Evolutionary conservation across 2,113 vertebrate genomes (phyloP).

Genomic region (Chaetodon trifascialis): DNA sequence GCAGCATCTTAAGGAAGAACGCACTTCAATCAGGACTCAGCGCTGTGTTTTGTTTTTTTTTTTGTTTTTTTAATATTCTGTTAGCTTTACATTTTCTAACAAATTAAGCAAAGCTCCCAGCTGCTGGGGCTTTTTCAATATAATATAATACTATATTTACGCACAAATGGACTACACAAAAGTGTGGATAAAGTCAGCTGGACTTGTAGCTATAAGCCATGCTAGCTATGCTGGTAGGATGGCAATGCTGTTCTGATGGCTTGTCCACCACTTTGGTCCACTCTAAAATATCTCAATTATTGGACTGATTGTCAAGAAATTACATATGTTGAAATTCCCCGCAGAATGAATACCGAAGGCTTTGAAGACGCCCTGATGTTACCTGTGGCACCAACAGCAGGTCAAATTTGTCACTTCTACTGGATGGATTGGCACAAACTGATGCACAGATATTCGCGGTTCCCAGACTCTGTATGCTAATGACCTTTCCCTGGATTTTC

Average conservation of each 20-base stretch:
- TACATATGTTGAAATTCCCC: neutral
- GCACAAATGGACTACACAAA: neutral
- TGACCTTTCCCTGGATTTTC: neutral
- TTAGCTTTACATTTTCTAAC: neutral
- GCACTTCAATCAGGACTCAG: neutral
- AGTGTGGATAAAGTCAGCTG: neutral
- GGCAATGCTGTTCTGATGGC: neutral
- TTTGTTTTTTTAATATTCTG: neutral
- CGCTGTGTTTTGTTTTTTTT: too few relatives aligned
- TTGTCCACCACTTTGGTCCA: neutral
- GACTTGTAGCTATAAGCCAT: neutral
- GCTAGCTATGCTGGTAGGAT: too few relatives aligned
- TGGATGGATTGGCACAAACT: neutral
- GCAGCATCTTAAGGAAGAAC: constrained; percentile 4
- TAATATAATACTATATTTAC: neutral
- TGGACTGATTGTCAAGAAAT: neutral
- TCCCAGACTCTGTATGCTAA: neutral
- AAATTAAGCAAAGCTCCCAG: neutral
- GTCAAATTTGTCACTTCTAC: neutral
- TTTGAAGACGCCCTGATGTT: neutral
- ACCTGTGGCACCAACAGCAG: neutral
- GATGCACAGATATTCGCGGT: neutral
- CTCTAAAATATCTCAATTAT: neutral
- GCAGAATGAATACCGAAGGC: neutral
- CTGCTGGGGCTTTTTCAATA: neutral